Base-by-base conservation (phyloP, 2,113 vertebrate genomes). In the Perca schrenkii region DNA sequence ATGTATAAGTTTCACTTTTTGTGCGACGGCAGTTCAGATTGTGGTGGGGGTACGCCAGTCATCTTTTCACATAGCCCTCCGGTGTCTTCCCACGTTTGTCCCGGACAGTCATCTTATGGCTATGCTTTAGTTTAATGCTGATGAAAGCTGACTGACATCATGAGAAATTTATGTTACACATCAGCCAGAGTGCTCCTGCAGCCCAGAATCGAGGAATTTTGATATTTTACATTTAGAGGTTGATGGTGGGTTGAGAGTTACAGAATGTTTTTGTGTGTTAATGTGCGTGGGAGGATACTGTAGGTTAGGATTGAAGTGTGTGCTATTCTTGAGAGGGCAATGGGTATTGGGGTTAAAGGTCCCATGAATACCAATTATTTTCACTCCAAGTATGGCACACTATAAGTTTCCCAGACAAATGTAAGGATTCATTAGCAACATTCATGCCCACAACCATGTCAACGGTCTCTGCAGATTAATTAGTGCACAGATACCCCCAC, bases 91-190 rank as follows among this genome's bases (percentile, higher is more conserved):
- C 79, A 91, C 71, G 68, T 90, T 80, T 83, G 88, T 86, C 80
- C 77, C 49, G 17, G 69, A 82, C 40, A 15, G 65, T 65, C 77
- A 50, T 90, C 84, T 90, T 36, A 56, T 79, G 84, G 84, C 63
- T 73, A 81, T 50, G 80, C 84, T 88, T 86, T 91, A 93, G 90
- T 92, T 93, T 89, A 94, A 94, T 62, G 28, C 81, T 93, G 90
- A 94, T 95, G 85, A 87, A 89, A 91, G 86, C 85, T 84, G 93
- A 93, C 93, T 91, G 88, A 93, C 92, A 94, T 94, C 92, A 94
- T 92, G 93, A 93, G 87, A 94, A 93, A 92, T 94, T 91, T 92
- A 93, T 89, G 90, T 92, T 93, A 89, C 85, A 86, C 79, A 83
- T 93, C 79, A 90, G 79, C 72, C 53, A 43, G 70, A 88, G 82